Evolutionary conservation across 2,113 vertebrate species (phyloP).

Genomic region (Ictidomys tridecemlineatus): DNA sequence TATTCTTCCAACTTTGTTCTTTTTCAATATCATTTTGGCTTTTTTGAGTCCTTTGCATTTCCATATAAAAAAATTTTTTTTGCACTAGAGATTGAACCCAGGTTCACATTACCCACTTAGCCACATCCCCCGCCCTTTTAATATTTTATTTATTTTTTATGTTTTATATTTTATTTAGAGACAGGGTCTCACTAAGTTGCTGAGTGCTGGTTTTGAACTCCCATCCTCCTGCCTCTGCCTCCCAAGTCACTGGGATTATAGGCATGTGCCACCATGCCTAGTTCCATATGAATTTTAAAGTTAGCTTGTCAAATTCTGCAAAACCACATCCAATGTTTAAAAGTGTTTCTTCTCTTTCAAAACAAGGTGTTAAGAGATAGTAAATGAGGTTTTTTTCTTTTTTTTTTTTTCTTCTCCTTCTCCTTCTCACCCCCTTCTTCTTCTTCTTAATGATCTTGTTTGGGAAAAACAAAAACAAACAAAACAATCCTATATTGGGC

Average conservation of each 20-base stretch:
- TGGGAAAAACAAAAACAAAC: neutral
- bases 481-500: neutral
- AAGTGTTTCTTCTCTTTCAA: neutral
- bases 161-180: too few species aligned
- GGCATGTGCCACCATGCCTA: too few species aligned
- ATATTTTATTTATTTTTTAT: too few species aligned
- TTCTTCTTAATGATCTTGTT: neutral
- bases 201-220: too few species aligned
- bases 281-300: neutral
- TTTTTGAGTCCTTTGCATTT: neutral
- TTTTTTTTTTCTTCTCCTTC: neutral
- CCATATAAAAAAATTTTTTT: neutral
- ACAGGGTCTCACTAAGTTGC: too few species aligned
- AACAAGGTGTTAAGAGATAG: neutral
- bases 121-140: too few species aligned
- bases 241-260: too few species aligned
- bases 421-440: too few species aligned
- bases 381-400: neutral
- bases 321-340: neutral
- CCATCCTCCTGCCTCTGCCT: too few species aligned
- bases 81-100: too few species aligned
- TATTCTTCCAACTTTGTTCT: neutral
- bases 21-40: neutral
- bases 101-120: too few species aligned
- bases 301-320: conserved; percentile 23